Percentiles rank a stretch among this genome's conserved stretches.
Evolutionary conservation across 2,888 invertebrate species (phyloP).

Genomic region (Caenorhabditis auriculariae): DNA sequence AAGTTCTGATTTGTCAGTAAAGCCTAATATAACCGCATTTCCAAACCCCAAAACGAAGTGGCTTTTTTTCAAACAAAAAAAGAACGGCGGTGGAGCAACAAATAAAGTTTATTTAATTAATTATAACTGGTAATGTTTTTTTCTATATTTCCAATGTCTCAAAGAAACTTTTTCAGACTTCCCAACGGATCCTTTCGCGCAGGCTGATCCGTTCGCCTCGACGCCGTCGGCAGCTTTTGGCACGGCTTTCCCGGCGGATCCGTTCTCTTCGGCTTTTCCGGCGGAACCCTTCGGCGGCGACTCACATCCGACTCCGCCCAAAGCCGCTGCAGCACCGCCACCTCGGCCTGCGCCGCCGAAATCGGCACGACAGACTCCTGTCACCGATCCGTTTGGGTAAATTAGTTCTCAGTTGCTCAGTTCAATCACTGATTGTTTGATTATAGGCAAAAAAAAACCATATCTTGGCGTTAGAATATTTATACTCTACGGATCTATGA

Average conservation of each 20-base stretch:
- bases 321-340: conserved; percentile 18
- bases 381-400: conserved; percentile 43
- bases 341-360: conserved; percentile 45
- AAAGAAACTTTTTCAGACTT: conserved; percentile 8
- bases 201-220: conserved; percentile 37
- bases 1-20: too few relatives aligned
- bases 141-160: not conserved
- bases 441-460: too few relatives aligned
- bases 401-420: conserved; percentile 2
- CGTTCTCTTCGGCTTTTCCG: conserved; percentile 26
- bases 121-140: too few relatives aligned
- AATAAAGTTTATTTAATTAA: too few relatives aligned
- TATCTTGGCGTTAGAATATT: too few relatives aligned
- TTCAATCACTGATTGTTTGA: too few relatives aligned
- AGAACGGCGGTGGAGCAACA: too few relatives aligned
- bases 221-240: conserved; percentile 13
- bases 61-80: too few relatives aligned
- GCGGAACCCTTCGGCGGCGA: conserved; percentile 10
- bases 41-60: too few relatives aligned
- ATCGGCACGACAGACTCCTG: conserved; percentile 33
- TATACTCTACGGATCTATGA: too few relatives aligned
- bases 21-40: too few relatives aligned
- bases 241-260: conserved; percentile 31
- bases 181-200: conserved; percentile 36
- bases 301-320: not conserved